These are phyloP conservation scores for Andrena bucephala DNA, from an alignment of 2,888 invertebrate species.

Conservation along the genomic window DNA sequence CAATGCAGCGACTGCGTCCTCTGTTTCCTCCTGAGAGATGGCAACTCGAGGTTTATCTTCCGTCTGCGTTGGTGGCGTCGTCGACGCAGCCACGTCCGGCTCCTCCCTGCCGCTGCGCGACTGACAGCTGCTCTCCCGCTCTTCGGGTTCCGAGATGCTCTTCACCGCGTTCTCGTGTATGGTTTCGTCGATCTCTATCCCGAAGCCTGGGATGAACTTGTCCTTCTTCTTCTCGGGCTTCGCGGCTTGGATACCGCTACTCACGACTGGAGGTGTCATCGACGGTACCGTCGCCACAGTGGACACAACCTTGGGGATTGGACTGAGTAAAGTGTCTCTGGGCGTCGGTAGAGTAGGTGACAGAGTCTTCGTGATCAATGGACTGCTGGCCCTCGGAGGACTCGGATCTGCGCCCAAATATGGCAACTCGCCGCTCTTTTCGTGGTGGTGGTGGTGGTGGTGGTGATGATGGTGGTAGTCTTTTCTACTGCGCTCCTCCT, in stretches of 20 bases:
- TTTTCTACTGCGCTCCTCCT: conserved; percentile 91
- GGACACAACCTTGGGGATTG: conserved; percentile 83
- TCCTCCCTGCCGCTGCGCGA: conserved; percentile 77
- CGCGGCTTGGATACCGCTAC: conserved; percentile 65
- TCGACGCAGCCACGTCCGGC: conserved; percentile 82
- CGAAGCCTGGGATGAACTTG: conserved; percentile 89
- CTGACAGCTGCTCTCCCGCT: conserved; percentile 80
- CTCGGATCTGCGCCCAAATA: conserved; percentile 86
- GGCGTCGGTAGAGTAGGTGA: conserved; percentile 79
- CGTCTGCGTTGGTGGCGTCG: conserved; percentile 87
- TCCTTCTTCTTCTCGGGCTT: conserved; percentile 87
- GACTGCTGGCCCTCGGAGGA: conserved; percentile 86
- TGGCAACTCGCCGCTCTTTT: conserved; percentile 78
- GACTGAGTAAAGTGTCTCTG: conserved; percentile 84
- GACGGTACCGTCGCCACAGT: conserved; percentile 50
- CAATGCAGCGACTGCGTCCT: conserved; percentile 95
- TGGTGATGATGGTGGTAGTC: conserved; percentile 90
- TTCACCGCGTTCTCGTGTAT: conserved; percentile 93
- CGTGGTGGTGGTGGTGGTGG: conserved; percentile 84
- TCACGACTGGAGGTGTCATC: conserved; percentile 66
- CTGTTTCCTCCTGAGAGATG: conserved; percentile 96
- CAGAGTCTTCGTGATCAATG: conserved; percentile 77
- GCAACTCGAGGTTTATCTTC: conserved; percentile 93
- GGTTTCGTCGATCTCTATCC: conserved; percentile 88
- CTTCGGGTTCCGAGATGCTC: conserved; percentile 89